phyloP scores from a whole-genome alignment of 2,888 invertebrate species.

The Schizotus pectinicornis region DNA sequence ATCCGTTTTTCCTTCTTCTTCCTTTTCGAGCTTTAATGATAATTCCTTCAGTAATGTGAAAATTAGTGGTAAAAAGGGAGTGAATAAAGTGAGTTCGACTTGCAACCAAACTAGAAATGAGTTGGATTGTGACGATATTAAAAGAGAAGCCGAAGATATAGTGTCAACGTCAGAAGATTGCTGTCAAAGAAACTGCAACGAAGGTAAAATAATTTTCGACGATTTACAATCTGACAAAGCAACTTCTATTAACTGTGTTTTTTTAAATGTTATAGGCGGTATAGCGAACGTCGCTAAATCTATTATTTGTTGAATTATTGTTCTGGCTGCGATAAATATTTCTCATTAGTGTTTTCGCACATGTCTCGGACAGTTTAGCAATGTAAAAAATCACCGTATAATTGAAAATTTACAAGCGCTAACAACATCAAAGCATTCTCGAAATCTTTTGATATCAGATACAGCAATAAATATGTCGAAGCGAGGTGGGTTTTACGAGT shows the following conservation, averaged over 20 bases:
- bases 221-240: not conserved
- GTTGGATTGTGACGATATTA: slow-evolving; percentile 2
- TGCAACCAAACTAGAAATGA: not conserved
- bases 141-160: slow-evolving; percentile 24
- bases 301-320: slow-evolving; percentile 2
- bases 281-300: too few relatives aligned
- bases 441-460: slow-evolving; percentile 37
- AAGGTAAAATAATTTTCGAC: slow-evolving; percentile 32
- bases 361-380: slow-evolving; percentile 6
- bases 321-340: slow-evolving; percentile 18
- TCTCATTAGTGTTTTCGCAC: slow-evolving; percentile 11
- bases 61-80: not conserved
- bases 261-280: too few relatives aligned
- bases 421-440: slow-evolving; percentile 33
- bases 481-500: slow-evolving; percentile 30
- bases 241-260: too few relatives aligned
- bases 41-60: not conserved
- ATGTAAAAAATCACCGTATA: slow-evolving; percentile 30
- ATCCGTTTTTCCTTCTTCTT: not conserved
- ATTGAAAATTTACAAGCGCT: slow-evolving; percentile 37
- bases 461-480: slow-evolving; percentile 36
- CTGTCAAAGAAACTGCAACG: slow-evolving; percentile 34
- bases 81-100: slow-evolving; percentile 1
- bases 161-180: slow-evolving; percentile 35
- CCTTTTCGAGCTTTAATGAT: too few relatives aligned